Conservation (phyloP, 2,888 invertebrate species). For the Pantelozetes paolii region DNA sequence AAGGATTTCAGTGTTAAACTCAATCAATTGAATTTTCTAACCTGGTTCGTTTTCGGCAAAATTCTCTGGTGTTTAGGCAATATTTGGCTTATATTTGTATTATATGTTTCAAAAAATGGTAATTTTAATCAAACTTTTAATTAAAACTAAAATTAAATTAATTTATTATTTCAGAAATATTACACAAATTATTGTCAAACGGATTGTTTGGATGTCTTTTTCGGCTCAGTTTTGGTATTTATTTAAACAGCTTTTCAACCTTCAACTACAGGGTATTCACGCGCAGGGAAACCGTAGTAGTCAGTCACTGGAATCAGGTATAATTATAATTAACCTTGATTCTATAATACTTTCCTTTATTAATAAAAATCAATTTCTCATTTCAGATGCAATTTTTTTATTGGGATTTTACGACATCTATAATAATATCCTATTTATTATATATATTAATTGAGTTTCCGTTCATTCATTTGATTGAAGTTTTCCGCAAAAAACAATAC, state of each 20-base stretch:
- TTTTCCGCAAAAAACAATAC: neutral
- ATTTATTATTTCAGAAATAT: neutral
- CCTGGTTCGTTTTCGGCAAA: conserved; percentile 33
- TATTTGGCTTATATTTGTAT: conserved; percentile 32
- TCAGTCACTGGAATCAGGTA: conserved; percentile 11
- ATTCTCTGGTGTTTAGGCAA: conserved; percentile 37
- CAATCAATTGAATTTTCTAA: conserved; percentile 20
- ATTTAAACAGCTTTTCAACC: neutral
- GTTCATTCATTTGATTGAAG: neutral
- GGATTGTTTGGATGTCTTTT: neutral
- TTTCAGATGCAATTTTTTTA: neutral
- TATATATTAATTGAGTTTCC: conserved; percentile 6
- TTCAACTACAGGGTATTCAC: neutral
- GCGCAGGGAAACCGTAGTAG: neutral
- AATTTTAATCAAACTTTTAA: neutral
- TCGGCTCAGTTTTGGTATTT: neutral
- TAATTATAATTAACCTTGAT: neutral
- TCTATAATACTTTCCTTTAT: neutral
- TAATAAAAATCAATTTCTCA: neutral
- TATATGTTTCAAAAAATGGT: neutral
- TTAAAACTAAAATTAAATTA: neutral
- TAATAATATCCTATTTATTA: neutral
- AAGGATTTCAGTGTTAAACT: conserved; percentile 27
- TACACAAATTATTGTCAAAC: neutral
- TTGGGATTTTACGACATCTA: neutral